These are phyloP conservation scores for Drosophila navojoa DNA, from an alignment of 1,140 invertebrate genomes.

Conservation along the genomic window DNA sequence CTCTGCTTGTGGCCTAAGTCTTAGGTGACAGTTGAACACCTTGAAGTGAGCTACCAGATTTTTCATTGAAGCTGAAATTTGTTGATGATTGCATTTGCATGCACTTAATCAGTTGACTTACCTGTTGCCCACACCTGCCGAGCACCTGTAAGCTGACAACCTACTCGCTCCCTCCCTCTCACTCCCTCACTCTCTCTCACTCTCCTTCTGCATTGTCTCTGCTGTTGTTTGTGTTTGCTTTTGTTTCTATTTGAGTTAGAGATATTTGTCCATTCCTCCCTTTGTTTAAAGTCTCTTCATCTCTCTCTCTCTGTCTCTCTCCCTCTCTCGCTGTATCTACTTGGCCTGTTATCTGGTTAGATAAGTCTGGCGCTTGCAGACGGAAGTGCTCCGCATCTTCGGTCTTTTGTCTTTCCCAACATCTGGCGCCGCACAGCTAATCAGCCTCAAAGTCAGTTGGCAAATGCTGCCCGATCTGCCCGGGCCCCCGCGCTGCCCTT, in stretches of 20 bases:
- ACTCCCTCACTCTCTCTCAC: slow-evolving; percentile 10
- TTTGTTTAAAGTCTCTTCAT: slow-evolving; percentile 47
- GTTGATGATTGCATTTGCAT: slow-evolving; percentile 52
- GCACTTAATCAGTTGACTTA: slow-evolving; percentile 20
- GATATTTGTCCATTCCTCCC: slow-evolving; percentile 61
- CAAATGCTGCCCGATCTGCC: neutral
- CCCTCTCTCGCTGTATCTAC: slow-evolving; percentile 2
- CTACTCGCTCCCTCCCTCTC: slow-evolving; percentile 1
- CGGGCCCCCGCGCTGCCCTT: neutral
- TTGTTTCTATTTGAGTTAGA: slow-evolving; percentile 71
- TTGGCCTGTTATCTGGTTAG: slow-evolving; percentile 31
- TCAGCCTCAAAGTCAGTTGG: slow-evolving; percentile 14
- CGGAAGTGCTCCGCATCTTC: slow-evolving; percentile 22
- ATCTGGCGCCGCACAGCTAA: slow-evolving; percentile 44
- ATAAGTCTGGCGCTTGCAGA: slow-evolving; percentile 40
- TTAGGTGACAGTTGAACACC: slow-evolving; percentile 79
- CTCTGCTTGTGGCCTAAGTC: slow-evolving; percentile 61
- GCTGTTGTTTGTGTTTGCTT: slow-evolving; percentile 53
- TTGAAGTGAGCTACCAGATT: slow-evolving; percentile 73
- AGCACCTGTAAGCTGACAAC: too few relatives aligned
- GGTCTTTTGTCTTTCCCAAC: slow-evolving; percentile 19
- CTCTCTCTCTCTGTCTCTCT: neutral
- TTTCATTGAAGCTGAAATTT: slow-evolving; percentile 32
- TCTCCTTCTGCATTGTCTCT: slow-evolving; percentile 26
- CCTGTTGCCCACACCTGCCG: neutral